Conservation (phyloP, 1,140 invertebrate genomes). For the Brachionus rubens region DNA sequence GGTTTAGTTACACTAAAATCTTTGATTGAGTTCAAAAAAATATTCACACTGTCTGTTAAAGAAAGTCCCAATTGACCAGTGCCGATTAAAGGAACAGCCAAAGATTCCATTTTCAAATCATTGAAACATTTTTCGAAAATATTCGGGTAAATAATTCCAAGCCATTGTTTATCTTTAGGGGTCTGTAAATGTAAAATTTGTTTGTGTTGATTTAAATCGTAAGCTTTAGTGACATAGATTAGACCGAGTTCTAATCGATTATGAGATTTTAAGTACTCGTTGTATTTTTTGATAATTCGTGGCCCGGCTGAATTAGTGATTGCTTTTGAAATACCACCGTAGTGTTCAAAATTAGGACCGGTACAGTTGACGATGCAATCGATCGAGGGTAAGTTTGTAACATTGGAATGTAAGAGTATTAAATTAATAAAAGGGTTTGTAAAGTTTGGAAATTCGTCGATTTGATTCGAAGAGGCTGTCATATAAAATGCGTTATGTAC, state of each 20-base stretch:
- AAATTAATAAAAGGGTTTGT: no score
- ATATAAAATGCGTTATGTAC: no score
- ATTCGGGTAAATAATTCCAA: neutral
- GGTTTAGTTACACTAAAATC: neutral
- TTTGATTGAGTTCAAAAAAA: neutral
- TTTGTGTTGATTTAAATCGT: neutral
- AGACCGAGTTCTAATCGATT: neutral
- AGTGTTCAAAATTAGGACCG: neutral
- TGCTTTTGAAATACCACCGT: neutral
- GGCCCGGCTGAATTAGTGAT: neutral
- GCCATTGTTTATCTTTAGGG: neutral
- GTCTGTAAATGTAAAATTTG: neutral
- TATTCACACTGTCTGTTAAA: neutral
- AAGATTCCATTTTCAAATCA: neutral
- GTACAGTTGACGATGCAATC: slow-evolving; percentile 10
- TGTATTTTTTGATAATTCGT: neutral
- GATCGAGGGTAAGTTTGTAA: neutral
- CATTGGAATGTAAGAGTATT: no score
- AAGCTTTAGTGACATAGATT: neutral
- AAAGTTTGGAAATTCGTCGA: no score
- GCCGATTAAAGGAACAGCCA: neutral
- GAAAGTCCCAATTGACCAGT: neutral
- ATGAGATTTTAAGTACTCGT: neutral
- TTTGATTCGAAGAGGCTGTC: no score
- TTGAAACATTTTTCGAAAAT: neutral